Evolutionary conservation across 1,140 invertebrate genomes (phyloP), one percentile per base, ranked within the genome.

Genomic region (Megathymus violae): DNA sequence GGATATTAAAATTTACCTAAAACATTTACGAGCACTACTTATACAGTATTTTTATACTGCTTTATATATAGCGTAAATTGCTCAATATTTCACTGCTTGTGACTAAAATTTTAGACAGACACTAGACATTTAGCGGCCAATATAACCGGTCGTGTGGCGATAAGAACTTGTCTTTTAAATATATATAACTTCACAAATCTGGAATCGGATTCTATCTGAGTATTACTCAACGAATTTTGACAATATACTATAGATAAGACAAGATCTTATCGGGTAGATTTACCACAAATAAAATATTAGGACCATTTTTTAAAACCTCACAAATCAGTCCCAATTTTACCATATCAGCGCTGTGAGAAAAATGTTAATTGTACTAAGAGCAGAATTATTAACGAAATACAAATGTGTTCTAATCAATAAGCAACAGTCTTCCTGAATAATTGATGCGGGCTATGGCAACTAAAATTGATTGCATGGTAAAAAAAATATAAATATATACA

Each of bases 1-100:
- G 40, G 47, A 50, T 56, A 44, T 60, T 36, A 50, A 46, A 59
- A 34, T 6, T 44, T 50, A 36, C 62, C 62, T 47, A 56, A 16
- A 34, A 43, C 5, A 10, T 44, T 44, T 17, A 3, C 14, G 52
- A 58, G 41, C 40, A 15, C 14, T 47, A 54, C 44, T 4, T 31
- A 31, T 31, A 31, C 9, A 31, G 27, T 31, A 7, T 31, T 31
- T 7, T 4, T 31, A 31, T 7, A 31, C 27, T 31, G 27, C 9
- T 4, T 1, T 31, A 9, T 31, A 31, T 7, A 31, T 31, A 31
- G 9, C 4, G 27, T 31, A 31, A 31, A 31, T 7, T 31, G 27
- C 9, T 31, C 27, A 4, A 31, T 31, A 31, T 7, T 31, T 31
- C 4, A n/a, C n/a, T n/a, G 7, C 10, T 38, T 62, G 14, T 36